Base-by-base conservation (phyloP, 1,140 invertebrate genomes). In the Dinoponera quadriceps region DNA sequence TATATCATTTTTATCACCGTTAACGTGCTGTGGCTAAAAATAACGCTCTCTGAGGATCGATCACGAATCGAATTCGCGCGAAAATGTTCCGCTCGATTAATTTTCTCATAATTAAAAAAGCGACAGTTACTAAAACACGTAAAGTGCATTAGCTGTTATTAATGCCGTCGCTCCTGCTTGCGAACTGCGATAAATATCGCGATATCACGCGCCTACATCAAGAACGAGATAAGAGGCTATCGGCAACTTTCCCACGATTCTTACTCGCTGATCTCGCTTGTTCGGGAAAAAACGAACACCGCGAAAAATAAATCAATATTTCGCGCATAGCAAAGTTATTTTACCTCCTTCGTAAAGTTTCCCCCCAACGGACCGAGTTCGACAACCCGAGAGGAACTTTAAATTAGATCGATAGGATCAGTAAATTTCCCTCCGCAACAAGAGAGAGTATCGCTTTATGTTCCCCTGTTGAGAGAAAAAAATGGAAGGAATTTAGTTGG, bases 341-440 rank as follows among this genome's bases (percentile, higher is more conserved):
- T 63, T 66, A 59, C 27, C 68, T 60, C 59, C 44, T 59, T 60
- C 60, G 44, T 51, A 80, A 85, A 80, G 20, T 69, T 71, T 66
- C 1, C 49, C 25, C 14, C 63, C 55, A 27, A 73, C 29, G 33
- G 49, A 22, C 33, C 69, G 62, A 80, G 59, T 63, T 62, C 11
- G 60, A 63, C 38, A 75, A 83, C 59, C 60, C 49, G 44, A 68
- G 57, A 63, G 27, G 48, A 85, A 83, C 81, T 85, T 85, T 85
- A 75, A 85, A 85, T 85, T 85, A 85, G 82, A 85, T 83, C 80
- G 84, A 65, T 83, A 66, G 60, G 3, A 66, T 83, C 25, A 22
- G 16, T 62, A 73, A 71, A 38, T 85, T 72, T 71, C 27, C 22
- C n/a, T 33, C 14, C 54, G 11, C 22, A 78, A 80, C 65, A n/a